A percentile compares a stretch with the other conserved stretches of the same genome.
phyloP scores from a whole-genome alignment of 2,888 invertebrate species.

The Blastobasis lacticolella region DNA sequence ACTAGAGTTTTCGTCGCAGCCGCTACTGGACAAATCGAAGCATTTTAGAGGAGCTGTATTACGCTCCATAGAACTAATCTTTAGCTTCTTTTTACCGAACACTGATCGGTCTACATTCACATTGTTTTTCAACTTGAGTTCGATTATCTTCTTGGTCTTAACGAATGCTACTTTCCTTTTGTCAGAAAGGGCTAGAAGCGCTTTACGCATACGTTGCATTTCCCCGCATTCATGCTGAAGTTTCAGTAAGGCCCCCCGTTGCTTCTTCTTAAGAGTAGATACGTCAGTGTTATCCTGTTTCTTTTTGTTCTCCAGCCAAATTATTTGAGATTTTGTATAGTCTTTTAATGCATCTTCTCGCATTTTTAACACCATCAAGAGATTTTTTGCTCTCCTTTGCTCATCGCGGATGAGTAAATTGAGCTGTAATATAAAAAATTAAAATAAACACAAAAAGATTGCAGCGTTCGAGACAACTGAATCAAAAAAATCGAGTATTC shows the following conservation, averaged over 20 bases:
- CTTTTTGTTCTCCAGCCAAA: conserved; percentile 65
- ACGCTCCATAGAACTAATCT: conserved; percentile 40
- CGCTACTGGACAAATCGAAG: conserved; percentile 61
- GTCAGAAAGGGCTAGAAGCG: conserved; percentile 54
- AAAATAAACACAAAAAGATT: not conserved
- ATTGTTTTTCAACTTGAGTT: conserved; percentile 49
- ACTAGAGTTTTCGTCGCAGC: conserved; percentile 49
- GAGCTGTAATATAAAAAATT: conserved; percentile 42
- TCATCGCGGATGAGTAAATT: conserved; percentile 69
- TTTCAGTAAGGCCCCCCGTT: conserved; percentile 77
- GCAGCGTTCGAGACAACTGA: not conserved
- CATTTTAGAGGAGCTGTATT: conserved; percentile 52
- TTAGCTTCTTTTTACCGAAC: conserved; percentile 52
- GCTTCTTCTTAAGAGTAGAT: conserved; percentile 77
- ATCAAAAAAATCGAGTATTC: no score
- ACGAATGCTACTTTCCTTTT: conserved; percentile 57
- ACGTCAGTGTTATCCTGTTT: conserved; percentile 61
- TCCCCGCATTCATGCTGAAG: conserved; percentile 80
- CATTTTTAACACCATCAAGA: conserved; percentile 62
- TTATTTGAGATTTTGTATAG: conserved; percentile 65
- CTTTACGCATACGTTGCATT: conserved; percentile 74
- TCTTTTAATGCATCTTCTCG: conserved; percentile 66
- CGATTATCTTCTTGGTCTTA: conserved; percentile 62
- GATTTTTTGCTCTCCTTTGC: conserved; percentile 63
- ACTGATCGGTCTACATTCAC: conserved; percentile 53